Conservation (phyloP, 2,888 invertebrate genomes). For the Trissolcus japonicus region DNA sequence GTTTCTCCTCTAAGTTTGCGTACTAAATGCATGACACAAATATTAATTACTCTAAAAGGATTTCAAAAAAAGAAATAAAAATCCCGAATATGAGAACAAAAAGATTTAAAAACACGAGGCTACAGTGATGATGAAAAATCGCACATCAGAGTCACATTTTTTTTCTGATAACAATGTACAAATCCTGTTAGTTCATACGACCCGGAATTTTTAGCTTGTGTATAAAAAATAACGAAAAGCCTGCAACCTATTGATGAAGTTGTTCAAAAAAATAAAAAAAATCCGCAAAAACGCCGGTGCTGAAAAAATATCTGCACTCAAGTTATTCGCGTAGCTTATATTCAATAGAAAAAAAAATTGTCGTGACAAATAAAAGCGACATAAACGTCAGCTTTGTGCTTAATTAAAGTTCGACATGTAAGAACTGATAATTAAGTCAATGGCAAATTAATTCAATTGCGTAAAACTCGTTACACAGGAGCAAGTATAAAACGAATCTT, state of each 20-base stretch:
- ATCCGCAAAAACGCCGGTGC: no score
- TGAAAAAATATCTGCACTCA: no score
- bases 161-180: slow-evolving; percentile 1
- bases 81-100: no score
- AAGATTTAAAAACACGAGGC: no score
- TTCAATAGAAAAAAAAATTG: not conserved
- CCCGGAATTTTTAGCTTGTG: no score
- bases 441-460: slow-evolving; percentile 24
- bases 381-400: slow-evolving; percentile 10
- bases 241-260: no score
- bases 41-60: slow-evolving; percentile 27
- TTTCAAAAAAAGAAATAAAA: not conserved
- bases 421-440: slow-evolving; percentile 16
- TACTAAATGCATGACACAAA: slow-evolving; percentile 21
- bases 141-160: not conserved
- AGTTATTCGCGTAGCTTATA: not conserved
- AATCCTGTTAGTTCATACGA: not conserved
- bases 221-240: no score
- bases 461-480: not conserved
- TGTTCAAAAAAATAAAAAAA: no score
- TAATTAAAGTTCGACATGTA: slow-evolving; percentile 25
- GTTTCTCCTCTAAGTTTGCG: not conserved
- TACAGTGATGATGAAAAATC: no score
- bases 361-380: slow-evolving; percentile 3
- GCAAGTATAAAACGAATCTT: not conserved